Base-by-base conservation (phyloP, 2,888 invertebrate genomes). In the Yponomeuta malinellus region DNA sequence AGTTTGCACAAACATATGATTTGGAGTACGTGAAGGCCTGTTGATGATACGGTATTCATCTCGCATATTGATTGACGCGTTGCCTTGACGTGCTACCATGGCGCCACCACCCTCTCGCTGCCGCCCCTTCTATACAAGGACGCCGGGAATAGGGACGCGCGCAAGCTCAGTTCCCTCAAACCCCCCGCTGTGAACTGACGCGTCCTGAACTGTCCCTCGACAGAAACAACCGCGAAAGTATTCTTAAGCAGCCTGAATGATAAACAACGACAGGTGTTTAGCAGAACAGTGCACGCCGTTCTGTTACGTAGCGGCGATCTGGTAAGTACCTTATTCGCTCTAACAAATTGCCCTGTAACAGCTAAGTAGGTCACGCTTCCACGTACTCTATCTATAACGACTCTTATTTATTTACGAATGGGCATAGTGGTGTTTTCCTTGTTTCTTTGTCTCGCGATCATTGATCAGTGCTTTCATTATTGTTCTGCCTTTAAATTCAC, bases 61-160 rank as follows among this genome's bases (percentile, higher is more conserved):
- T 86, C 84, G 85, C 85, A 89, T 92, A 92, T 92, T 92, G 91
- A 92, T 92, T 91, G 90, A 90, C 87, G 87, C 84, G 83, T 84
- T 83, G 84, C 85, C 84, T 86, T 87, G 85, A 83, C 83, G 84
- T 81, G 83, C 82, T 84, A 81, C 87, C 79, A 87, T 83, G 85
- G 73, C 73, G 73, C 73, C 71, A 71, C 86, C 87, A 90, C 90
- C 91, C 92, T 83, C 82, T 81, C 77, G 37, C 83, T 85, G 78
- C 88, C 87, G 84, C 89, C 92, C 91, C 89, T 86, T 87, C 83
- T 80, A 87, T 83, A 83, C 88, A 89, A 90, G 90, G 88, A 87
- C 88, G 85, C 81, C 84, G 87, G 90, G 90, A 90, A 87, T 81
- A 89, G 89, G 90, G 89, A 89, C 86, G 87, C 88, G 88, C 91